Percentiles rank a stretch among this genome's conserved stretches.
phyloP scores from a whole-genome alignment of 2,113 vertebrate genomes.

The Aldabrachelys gigantea region DNA sequence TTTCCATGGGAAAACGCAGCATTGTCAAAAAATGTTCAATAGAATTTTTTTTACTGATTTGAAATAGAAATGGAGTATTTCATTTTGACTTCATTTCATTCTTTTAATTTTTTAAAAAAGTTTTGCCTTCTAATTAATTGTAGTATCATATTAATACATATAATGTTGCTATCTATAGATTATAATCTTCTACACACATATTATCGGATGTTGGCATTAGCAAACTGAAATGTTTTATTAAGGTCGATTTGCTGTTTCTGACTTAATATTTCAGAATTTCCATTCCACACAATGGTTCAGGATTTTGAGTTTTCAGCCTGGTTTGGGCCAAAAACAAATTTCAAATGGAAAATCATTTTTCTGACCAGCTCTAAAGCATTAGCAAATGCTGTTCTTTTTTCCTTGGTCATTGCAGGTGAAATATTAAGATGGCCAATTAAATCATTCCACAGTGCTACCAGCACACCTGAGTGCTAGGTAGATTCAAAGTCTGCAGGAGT shows the following conservation, averaged over 20 bases:
- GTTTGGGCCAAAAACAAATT: not conserved
- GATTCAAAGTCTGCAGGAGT: not conserved
- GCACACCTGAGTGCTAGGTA: not conserved
- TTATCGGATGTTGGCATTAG: not conserved
- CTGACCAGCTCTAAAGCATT: not conserved
- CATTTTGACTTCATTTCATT: rapidly evolving
- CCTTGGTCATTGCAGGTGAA: not conserved
- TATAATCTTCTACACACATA: not conserved
- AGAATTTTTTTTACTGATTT: not conserved
- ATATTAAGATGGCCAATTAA: not conserved
- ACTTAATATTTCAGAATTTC: not conserved
- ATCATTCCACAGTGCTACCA: not conserved
- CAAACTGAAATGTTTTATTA: not conserved
- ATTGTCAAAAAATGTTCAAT: not conserved
- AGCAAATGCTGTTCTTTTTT: not conserved
- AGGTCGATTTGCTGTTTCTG: not conserved
- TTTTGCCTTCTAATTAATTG: not conserved
- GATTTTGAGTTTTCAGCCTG: not conserved
- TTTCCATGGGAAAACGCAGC: not conserved
- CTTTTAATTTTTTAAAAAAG: not conserved
- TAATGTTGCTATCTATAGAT: not conserved
- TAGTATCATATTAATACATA: not conserved
- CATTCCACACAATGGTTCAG: rapidly evolving
- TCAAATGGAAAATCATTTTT: not conserved
- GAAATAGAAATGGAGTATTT: not conserved